Base-by-base conservation (phyloP, 2,888 invertebrate genomes). In the Parnassius smintheus region DNA sequence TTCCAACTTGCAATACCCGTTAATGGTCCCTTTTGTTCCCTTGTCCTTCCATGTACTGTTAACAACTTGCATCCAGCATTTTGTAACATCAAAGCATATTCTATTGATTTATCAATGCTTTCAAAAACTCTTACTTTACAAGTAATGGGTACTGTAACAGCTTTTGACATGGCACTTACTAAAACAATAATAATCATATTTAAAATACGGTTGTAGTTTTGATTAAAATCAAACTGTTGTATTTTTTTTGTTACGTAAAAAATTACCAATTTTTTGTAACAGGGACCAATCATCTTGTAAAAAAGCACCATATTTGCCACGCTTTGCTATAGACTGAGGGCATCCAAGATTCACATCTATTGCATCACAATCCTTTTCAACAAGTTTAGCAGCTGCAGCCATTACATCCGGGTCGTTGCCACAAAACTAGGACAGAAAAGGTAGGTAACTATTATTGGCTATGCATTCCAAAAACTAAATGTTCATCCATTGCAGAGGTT, bases 321-420 rank as follows among this genome's bases (percentile, higher is more conserved):
- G 93, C 81, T 97, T 97, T 1, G 99, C 99, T 75, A 99, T 99
- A 22, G 97, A 96, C 88, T 99, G 99, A 0, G 99, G 99, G 85
- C 99, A 99, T 3, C 99, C 99, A 67, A 99, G 93, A 90, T 99
- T 99, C 59, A 99, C 94, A 86, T 99, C 99, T 66, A 99, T 95
- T 9, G 97, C 99, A 90, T 98, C 98, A 92, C 99, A 99, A 75
- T 95, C 91, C 56, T 94, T 94, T 84, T 98, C 96, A 8, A 97
- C 98, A 52, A 98, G 85, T 70, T 95, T 92, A 1, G 97, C 97
- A 45, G 99, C 99, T 81, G 96, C 94, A 65, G 98, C 91, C 81
- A 99, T 93, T 42, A 93, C 94, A 66, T 96, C 94, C 12, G 99
- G 96, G 85, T 99, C 97, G 86, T 99, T 99, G 7, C 98, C 98